A percentile compares a stretch with the other conserved stretches of the same genome.
These are phyloP conservation scores for Pogonocherus hispidulus DNA, from an alignment of 2,888 invertebrate genomes.

Conservation along the genomic window DNA sequence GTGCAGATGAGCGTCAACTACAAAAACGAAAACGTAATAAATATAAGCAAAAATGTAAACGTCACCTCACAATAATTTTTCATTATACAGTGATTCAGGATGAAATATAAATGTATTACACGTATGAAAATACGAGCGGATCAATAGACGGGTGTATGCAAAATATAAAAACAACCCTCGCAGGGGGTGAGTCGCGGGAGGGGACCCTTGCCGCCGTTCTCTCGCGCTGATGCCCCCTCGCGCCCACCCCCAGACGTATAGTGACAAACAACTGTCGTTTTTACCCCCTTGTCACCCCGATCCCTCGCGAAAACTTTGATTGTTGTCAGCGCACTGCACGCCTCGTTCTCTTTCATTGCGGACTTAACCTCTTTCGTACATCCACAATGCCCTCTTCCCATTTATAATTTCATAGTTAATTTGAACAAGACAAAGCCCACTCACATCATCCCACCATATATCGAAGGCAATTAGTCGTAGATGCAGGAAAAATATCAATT, in stretches of 20 bases:
- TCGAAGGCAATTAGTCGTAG: constrained; percentile 18
- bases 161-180: constrained; percentile 65
- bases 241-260: constrained; percentile 48
- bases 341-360: constrained; percentile 32
- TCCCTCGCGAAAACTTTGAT: constrained; percentile 61
- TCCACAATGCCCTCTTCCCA: constrained; percentile 30
- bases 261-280: constrained; percentile 66
- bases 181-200: constrained; percentile 47
- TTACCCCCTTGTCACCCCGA: constrained; percentile 55
- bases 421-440: constrained; percentile 26
- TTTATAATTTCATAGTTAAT: constrained; percentile 35
- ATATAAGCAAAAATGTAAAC: constrained; percentile 57
- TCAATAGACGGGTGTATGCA: constrained; percentile 63
- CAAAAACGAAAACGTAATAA: constrained; percentile 54
- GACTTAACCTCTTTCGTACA: constrained; percentile 33
- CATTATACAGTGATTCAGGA: constrained; percentile 58
- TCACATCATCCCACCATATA: constrained; percentile 11
- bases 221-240: constrained; percentile 44
- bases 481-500: neutral
- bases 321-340: constrained; percentile 51
- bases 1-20: constrained; percentile 31
- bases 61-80: constrained; percentile 61
- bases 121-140: constrained; percentile 64
- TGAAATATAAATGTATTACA: constrained; percentile 62
- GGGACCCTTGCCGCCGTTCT: constrained; percentile 37